Percentiles rank a stretch among this genome's conserved stretches.
phyloP scores from a whole-genome alignment of 2,888 invertebrate species.

The Archips crataeganus region DNA sequence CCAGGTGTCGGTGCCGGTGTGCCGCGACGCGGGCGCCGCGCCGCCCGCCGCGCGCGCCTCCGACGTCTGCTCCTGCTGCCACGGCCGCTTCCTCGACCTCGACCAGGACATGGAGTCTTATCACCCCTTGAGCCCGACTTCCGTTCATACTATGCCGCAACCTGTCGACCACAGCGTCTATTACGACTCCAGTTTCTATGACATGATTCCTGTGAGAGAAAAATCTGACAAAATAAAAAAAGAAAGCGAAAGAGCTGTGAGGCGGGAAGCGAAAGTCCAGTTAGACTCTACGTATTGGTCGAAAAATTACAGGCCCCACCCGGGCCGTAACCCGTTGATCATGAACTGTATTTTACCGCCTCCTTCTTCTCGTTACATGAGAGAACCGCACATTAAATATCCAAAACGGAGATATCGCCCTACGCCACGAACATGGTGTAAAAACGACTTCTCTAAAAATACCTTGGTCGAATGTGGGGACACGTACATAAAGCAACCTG shows the following conservation, averaged over 20 bases:
- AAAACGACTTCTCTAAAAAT: not conserved
- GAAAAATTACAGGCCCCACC: slow-evolving; percentile 53
- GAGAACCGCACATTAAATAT: not conserved
- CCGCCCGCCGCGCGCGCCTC: slow-evolving; percentile 49
- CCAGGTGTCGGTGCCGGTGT: slow-evolving; percentile 67
- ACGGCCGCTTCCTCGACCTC: slow-evolving; percentile 64
- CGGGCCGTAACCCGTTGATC: slow-evolving; percentile 41
- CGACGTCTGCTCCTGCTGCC: slow-evolving; percentile 70
- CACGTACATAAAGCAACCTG: not conserved
- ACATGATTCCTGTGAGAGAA: slow-evolving; percentile 74
- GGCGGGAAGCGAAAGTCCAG: slow-evolving; percentile 49
- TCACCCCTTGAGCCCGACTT: not conserved
- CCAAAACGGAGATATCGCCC: slow-evolving; percentile 17
- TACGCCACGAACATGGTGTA: not conserved
- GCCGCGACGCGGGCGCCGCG: slow-evolving; percentile 55
- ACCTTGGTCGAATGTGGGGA: slow-evolving; percentile 9
- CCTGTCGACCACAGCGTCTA: slow-evolving; percentile 52
- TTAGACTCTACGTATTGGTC: slow-evolving; percentile 53
- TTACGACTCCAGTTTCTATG: slow-evolving; percentile 71
- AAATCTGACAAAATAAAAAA: slow-evolving; percentile 51
- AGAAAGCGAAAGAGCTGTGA: slow-evolving; percentile 46
- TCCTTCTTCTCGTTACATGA: not conserved
- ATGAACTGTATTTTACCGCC: slow-evolving; percentile 49
- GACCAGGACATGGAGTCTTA: slow-evolving; percentile 55
- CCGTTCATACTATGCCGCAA: slow-evolving; percentile 26